Evolutionary conservation across 2,888 invertebrate genomes (phyloP).

Genomic region (Megamerina dolium): DNA sequence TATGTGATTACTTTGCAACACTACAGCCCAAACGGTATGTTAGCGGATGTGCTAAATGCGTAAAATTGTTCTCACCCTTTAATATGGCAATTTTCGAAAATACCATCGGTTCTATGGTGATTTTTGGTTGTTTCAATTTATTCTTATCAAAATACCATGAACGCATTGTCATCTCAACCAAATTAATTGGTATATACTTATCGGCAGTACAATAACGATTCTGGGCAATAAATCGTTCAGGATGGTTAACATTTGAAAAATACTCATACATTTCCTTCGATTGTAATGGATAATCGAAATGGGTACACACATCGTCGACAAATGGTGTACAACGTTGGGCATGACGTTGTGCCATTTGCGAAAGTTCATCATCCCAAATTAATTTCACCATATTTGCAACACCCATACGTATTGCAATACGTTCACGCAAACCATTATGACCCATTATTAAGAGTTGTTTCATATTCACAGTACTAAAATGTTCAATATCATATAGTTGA

Average conservation of each 20-base stretch:
- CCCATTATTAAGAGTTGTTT: conserved; percentile 15
- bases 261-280: neutral
- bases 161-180: neutral
- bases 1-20: conserved; percentile 4
- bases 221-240: neutral
- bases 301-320: conserved; percentile 8
- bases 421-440: conserved; percentile 25
- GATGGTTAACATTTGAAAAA: neutral
- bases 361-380: conserved; percentile 15
- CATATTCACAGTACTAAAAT: neutral
- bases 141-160: conserved; percentile 6
- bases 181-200: neutral
- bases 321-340: conserved; percentile 4
- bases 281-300: neutral
- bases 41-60: conserved; percentile 1
- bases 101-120: neutral
- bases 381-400: conserved; percentile 23
- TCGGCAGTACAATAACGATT: conserved; percentile 2
- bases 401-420: conserved; percentile 23
- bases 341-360: conserved; percentile 4
- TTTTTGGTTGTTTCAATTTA: neutral
- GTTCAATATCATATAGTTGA: neutral
- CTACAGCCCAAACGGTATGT: conserved; percentile 2
- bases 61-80: conserved; percentile 6
- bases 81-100: neutral